Base-by-base conservation (phyloP, 2,888 invertebrate species). In the Ecdyonurus torrentis region DNA sequence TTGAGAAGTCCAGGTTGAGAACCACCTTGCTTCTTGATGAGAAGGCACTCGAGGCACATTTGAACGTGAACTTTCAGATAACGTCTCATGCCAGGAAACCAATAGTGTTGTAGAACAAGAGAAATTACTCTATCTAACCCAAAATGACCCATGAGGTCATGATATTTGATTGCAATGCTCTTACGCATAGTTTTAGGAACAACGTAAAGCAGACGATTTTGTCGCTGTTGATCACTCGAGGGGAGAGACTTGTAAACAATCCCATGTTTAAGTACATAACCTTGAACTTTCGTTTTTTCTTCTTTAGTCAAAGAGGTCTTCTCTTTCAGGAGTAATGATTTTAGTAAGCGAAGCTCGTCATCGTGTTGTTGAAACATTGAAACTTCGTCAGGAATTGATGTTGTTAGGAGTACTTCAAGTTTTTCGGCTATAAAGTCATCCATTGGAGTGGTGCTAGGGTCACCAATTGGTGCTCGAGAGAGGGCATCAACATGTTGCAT, bases 11-110 rank as follows among this genome's bases (percentile, higher is more conserved):
- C 74, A 63, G 70, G 68, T 63, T 66, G 67, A 53, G 66, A 67
- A 18, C 69, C 70, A 20, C 66, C 58, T 18, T 63, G 62, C 2
- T 67, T 64, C 65, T 75, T 75, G 23, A 70, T 67, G 58, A 72
- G 72, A 2, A 74, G 62, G 64, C 75, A 77, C 2, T 72, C 67
- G 1, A 76, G 66, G 65, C 75, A 76, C 5, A 72, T 69, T 0
- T 59, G 64, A 2, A 76, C 72, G 65, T 77, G 75, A 62, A 73
- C 70, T 60, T 71, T 70, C 1, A 74, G 71, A 58, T 72, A 74
- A 1, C 67, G 62, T 25, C 67, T 66, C 72, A 75, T 72, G 3
- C 70, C 68, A 0, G 71, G 71, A 61, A 76, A 76, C 74, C n/a
- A n/a, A n/a, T n/a, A n/a, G n/a, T n/a, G n/a, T n/a, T n/a, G n/a